Evolutionary conservation across 2,888 invertebrate genomes (phyloP).

Genomic region (Nomada hirtipes): DNA sequence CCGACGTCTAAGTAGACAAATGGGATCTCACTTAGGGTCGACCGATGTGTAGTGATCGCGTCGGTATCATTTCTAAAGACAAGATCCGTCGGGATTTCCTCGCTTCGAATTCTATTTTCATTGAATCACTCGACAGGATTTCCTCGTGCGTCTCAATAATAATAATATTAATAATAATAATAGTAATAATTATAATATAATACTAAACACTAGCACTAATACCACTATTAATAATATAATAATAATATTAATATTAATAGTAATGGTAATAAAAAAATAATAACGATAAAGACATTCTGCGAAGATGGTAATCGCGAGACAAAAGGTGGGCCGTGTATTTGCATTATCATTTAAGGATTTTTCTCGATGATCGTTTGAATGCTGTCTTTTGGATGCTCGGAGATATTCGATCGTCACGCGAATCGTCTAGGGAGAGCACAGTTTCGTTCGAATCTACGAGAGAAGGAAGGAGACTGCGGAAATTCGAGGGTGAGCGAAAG

Average conservation of each 20-base stretch:
- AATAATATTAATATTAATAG: too few species aligned
- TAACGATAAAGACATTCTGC: not conserved
- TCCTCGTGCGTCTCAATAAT: slow-evolving; percentile 31
- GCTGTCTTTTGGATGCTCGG: slow-evolving; percentile 3
- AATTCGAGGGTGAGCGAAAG: slow-evolving; percentile 16
- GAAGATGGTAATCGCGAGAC: not conserved
- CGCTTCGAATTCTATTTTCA: slow-evolving; percentile 42
- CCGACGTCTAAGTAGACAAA: slow-evolving; percentile 83
- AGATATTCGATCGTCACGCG: not conserved
- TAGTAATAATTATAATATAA: not conserved
- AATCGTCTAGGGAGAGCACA: not conserved
- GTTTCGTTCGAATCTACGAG: not conserved
- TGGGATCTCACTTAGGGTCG: slow-evolving; percentile 67
- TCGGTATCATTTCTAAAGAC: slow-evolving; percentile 41
- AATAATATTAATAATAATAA: not conserved
- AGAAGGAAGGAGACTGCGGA: not conserved
- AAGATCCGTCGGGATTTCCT: slow-evolving; percentile 47
- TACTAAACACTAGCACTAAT: not conserved
- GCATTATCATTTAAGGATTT: slow-evolving; percentile 6
- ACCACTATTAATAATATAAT: not conserved
- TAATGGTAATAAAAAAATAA: too few species aligned
- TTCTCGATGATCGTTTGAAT: slow-evolving; percentile 8
- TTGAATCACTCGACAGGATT: slow-evolving; percentile 15
- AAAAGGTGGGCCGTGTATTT: not conserved
- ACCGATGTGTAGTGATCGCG: slow-evolving; percentile 34